These are phyloP conservation scores for Lithobius niger DNA, from an alignment of 1,140 invertebrate genomes.

Conservation along the genomic window DNA sequence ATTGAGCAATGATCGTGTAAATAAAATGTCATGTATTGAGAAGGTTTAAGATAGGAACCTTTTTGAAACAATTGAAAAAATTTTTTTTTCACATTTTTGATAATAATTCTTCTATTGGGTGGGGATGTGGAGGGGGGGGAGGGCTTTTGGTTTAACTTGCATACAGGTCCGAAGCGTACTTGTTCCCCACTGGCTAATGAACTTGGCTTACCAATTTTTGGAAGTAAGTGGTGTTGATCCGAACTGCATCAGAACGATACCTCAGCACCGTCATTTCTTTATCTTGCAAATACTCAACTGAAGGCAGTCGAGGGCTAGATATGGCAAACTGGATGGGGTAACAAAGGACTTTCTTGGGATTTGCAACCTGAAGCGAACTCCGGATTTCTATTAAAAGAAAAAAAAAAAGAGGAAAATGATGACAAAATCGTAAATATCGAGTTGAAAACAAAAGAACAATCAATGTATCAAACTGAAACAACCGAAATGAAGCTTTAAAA, in stretches of 20 bases:
- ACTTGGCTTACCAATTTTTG: slow-evolving; percentile 63
- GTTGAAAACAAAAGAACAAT: background rate
- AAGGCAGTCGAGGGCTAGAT: slow-evolving; percentile 65
- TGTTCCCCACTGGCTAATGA: too few relatives aligned
- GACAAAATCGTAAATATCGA: background rate
- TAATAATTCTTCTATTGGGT: too few relatives aligned
- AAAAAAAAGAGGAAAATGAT: slow-evolving; percentile 16
- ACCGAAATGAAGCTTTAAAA: background rate
- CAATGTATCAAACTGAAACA: background rate
- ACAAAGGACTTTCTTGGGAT: slow-evolving; percentile 79
- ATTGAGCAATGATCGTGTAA: too few relatives aligned
- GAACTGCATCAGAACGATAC: slow-evolving; percentile 71
- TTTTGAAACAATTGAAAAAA: too few relatives aligned
- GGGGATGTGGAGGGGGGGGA: too few relatives aligned
- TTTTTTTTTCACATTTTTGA: too few relatives aligned
- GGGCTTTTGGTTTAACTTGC: too few relatives aligned
- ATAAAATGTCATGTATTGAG: too few relatives aligned
- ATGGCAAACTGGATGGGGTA: slow-evolving; percentile 83
- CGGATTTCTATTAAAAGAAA: slow-evolving; percentile 35
- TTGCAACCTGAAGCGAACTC: slow-evolving; percentile 41
- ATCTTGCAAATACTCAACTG: slow-evolving; percentile 68
- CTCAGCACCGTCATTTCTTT: slow-evolving; percentile 68
- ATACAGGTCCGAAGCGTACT: too few relatives aligned
- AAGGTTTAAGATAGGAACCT: too few relatives aligned
- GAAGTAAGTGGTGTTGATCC: slow-evolving; percentile 72